Evolutionary conservation across 2,888 invertebrate genomes (phyloP).

Genomic region (Chaetoderma sp.): DNA sequence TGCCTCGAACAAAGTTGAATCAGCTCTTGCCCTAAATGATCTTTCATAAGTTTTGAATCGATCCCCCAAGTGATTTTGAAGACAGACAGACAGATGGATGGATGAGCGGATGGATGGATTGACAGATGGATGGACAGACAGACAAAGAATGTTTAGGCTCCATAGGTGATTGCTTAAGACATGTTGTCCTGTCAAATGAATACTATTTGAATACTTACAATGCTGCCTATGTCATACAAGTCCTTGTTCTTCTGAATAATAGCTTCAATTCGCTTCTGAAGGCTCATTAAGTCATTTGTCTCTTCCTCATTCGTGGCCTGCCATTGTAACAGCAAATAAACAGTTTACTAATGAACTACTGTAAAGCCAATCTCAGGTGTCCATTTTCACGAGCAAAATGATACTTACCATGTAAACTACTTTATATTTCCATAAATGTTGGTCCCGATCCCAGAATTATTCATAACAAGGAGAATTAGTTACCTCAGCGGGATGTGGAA

Average conservation of each 20-base stretch:
- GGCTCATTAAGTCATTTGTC: conserved; percentile 43
- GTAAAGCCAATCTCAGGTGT: no score
- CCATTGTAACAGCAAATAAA: background rate
- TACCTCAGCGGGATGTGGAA: no score
- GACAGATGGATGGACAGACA: conserved; percentile 45
- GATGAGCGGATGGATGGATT: no score
- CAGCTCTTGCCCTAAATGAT: no score
- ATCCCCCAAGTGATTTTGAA: no score
- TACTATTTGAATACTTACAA: conserved; percentile 43
- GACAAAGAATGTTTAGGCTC: conserved; percentile 10
- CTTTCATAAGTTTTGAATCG: no score
- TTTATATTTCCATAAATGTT: no score
- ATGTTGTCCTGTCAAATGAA: conserved; percentile 8
- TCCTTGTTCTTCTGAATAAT: conserved; percentile 81
- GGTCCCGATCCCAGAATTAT: background rate
- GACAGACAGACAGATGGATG: no score
- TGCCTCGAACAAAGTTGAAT: no score
- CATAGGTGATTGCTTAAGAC: background rate
- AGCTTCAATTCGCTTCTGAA: conserved; percentile 79
- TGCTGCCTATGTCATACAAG: conserved; percentile 57
- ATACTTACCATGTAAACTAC: no score
- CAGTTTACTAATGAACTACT: background rate
- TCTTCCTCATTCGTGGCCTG: conserved; percentile 50
- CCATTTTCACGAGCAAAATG: no score
- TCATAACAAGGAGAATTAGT: background rate